Conservation (phyloP, 2,888 invertebrate genomes). For the Exocentrus adspersus region DNA sequence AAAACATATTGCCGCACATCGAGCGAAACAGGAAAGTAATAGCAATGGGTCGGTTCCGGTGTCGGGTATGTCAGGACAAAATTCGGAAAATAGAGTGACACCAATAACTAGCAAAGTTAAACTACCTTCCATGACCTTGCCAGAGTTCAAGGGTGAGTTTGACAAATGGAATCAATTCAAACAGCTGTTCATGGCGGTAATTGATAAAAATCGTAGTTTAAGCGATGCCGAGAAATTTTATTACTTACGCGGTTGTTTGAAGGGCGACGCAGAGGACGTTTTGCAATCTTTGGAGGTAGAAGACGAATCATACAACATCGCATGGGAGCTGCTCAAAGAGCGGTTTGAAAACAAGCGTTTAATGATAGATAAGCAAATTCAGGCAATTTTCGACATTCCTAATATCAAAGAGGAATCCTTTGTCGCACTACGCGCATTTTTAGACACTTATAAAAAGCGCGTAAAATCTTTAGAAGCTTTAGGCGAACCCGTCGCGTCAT, state of each 20-base stretch:
- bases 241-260: not conserved
- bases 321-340: constrained; percentile 33
- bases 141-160: not conserved
- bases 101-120: not conserved
- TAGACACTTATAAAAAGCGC: constrained; percentile 29
- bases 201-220: not conserved
- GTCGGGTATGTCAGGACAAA: too few relatives aligned
- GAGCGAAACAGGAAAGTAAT: too few relatives aligned
- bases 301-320: not conserved
- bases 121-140: not conserved
- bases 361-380: constrained; percentile 37
- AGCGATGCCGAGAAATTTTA: not conserved
- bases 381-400: constrained; percentile 36
- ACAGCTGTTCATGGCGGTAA: not conserved
- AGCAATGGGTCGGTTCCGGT: too few relatives aligned
- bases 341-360: constrained; percentile 37
- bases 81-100: too few relatives aligned
- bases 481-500: constrained; percentile 30
- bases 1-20: too few relatives aligned
- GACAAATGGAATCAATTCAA: not conserved
- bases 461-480: constrained; percentile 35
- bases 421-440: constrained; percentile 28
- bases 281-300: not conserved
- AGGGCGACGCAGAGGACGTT: not conserved
- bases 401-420: constrained; percentile 33